Evolutionary conservation across 92 coral and sea anemone genomes (phyloP).

Genomic region (Pocillopora grandis): DNA sequence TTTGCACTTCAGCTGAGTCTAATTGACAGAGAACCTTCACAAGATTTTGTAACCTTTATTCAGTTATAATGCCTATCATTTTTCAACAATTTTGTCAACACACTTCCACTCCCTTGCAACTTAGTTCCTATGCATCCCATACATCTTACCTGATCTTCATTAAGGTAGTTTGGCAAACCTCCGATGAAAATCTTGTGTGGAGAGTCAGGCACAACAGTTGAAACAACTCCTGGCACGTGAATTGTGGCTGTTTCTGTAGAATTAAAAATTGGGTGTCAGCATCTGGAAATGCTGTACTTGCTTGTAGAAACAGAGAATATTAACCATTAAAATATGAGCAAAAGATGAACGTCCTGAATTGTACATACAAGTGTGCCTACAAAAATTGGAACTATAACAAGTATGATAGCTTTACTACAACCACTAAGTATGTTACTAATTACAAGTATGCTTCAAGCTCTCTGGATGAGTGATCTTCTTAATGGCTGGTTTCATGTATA

Average conservation of each 20-base stretch:
- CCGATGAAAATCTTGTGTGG: constrained; percentile 99
- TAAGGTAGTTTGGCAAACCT: constrained; percentile 95
- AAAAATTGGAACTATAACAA: too few relatives aligned
- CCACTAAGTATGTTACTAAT: too few relatives aligned
- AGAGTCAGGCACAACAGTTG: constrained; percentile 98
- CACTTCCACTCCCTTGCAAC: not conserved
- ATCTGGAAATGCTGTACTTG: not conserved
- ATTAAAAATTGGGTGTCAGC: not conserved
- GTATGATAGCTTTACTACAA: too few relatives aligned
- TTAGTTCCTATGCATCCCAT: not conserved
- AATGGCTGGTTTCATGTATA: too few relatives aligned
- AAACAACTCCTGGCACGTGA: constrained; percentile 99
- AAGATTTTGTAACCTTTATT: too few relatives aligned
- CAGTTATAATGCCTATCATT: too few relatives aligned
- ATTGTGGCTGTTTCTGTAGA: constrained; percentile 79
- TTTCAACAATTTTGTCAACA: not conserved
- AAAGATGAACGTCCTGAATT: too few relatives aligned
- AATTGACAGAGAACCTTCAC: too few relatives aligned
- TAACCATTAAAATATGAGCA: not conserved
- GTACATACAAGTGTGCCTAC: too few relatives aligned
- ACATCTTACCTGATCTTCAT: constrained; percentile 90
- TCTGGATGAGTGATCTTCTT: too few relatives aligned
- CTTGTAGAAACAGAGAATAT: not conserved
- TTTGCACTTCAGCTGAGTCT: too few relatives aligned
- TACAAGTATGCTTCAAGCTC: too few relatives aligned